These are phyloP conservation scores for Perizoma flavofasciatum DNA, from an alignment of 2,888 invertebrate genomes.

Conservation along the genomic window DNA sequence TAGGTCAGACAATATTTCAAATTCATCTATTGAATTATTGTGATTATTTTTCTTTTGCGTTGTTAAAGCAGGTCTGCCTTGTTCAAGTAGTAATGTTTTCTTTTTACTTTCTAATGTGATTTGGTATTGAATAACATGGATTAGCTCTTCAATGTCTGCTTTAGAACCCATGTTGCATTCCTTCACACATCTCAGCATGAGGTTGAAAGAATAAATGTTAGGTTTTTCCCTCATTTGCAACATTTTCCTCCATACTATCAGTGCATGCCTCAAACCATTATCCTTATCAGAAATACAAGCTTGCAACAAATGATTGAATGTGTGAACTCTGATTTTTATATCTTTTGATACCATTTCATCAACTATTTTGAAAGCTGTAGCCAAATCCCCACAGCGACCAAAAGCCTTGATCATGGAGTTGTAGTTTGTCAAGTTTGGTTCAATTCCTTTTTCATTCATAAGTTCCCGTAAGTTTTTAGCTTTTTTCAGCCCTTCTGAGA, in stretches of 20 bases:
- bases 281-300: slow-evolving; percentile 92
- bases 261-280: slow-evolving; percentile 91
- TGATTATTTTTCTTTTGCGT: not conserved
- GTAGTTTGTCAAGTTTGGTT: slow-evolving; percentile 90
- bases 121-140: slow-evolving; percentile 60
- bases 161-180: slow-evolving; percentile 92
- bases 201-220: slow-evolving; percentile 89
- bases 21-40: not conserved
- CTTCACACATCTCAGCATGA: slow-evolving; percentile 90
- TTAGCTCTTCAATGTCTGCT: slow-evolving; percentile 81
- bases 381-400: slow-evolving; percentile 91
- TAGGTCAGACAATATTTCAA: slow-evolving; percentile 9
- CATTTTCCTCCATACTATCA: slow-evolving; percentile 95
- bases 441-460: slow-evolving; percentile 87
- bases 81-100: slow-evolving; percentile 37
- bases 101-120: slow-evolving; percentile 42
- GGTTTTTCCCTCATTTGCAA: slow-evolving; percentile 86
- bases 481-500: slow-evolving; percentile 86
- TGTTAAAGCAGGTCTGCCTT: slow-evolving; percentile 14
- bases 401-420: slow-evolving; percentile 97
- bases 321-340: slow-evolving; percentile 85
- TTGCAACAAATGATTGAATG: slow-evolving; percentile 92
- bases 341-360: slow-evolving; percentile 91
- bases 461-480: slow-evolving; percentile 86
- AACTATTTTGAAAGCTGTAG: slow-evolving; percentile 90